A percentile compares a stretch with the other conserved stretches of the same genome.
These are phyloP conservation scores for Acholoe squamosa DNA, from an alignment of 2,888 invertebrate species.

Conservation along the genomic window DNA sequence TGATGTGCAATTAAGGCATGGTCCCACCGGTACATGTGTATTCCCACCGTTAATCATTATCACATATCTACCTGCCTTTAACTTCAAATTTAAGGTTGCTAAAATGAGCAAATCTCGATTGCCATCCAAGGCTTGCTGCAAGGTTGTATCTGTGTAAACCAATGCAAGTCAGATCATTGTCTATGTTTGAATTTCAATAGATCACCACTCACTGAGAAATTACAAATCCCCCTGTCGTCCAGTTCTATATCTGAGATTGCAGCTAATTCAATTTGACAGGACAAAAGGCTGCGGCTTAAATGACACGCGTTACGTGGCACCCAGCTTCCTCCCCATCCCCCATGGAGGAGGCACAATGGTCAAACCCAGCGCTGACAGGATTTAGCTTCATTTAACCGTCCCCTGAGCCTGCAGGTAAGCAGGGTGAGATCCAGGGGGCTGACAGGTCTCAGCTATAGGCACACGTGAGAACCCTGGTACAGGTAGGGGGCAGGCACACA, in stretches of 20 bases:
- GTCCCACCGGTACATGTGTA: not conserved
- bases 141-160: too few species aligned
- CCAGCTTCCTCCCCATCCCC: not conserved
- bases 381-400: not conserved
- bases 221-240: not conserved
- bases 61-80: not conserved
- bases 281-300: not conserved
- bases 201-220: too few species aligned
- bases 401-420: not conserved
- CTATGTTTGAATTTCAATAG: too few species aligned
- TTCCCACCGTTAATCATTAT: not conserved
- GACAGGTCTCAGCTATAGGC: not conserved
- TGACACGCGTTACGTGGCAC: not conserved
- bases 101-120: too few species aligned
- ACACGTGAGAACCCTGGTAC: not conserved
- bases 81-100: too few species aligned
- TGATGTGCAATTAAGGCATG: not conserved
- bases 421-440: conserved; percentile 14
- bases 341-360: not conserved
- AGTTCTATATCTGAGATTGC: not conserved
- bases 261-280: conserved; percentile 5
- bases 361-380: not conserved
- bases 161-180: too few species aligned
- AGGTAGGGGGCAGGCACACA: not conserved
- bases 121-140: too few species aligned